A percentile compares a stretch with the other conserved stretches of the same genome.
These are phyloP conservation scores for Eudemis profundana DNA, from an alignment of 2,888 invertebrate species.

Conservation along the genomic window DNA sequence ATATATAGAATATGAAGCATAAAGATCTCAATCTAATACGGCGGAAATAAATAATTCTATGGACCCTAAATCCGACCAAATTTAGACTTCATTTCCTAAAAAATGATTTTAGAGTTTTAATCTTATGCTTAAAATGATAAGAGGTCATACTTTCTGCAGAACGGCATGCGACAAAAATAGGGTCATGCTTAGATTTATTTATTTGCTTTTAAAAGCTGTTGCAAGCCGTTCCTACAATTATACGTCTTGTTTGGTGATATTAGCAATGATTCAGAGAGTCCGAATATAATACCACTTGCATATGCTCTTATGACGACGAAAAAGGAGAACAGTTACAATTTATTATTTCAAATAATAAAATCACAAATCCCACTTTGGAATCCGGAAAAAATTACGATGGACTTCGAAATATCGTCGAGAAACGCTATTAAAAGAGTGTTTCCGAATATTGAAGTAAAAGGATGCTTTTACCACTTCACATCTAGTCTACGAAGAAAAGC, in stretches of 20 bases:
- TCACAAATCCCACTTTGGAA: conserved; percentile 11
- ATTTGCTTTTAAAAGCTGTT: neutral
- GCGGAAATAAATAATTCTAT: neutral
- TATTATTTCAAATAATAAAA: conserved; percentile 18
- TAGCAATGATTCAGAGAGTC: neutral
- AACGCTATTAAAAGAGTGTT: conserved; percentile 3
- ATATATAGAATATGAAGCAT: no score
- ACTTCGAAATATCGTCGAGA: conserved; percentile 2
- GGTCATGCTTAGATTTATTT: no score
- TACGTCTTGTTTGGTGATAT: no score
- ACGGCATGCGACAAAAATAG: no score
- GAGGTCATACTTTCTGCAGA: no score
- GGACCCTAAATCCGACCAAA: no score
- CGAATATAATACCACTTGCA: conserved; percentile 7
- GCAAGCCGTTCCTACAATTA: neutral
- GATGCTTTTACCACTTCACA: conserved; percentile 4
- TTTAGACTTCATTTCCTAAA: no score
- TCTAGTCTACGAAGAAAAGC: no score
- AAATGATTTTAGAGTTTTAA: no score
- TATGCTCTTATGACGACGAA: conserved; percentile 13
- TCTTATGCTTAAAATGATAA: no score
- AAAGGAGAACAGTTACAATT: conserved; percentile 14
- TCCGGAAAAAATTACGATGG: conserved; percentile 16
- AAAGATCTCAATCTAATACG: no score
- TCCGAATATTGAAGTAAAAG: neutral